Base-by-base conservation (phyloP, 2,113 vertebrate genomes). In the Lucifuga dentata region DNA sequence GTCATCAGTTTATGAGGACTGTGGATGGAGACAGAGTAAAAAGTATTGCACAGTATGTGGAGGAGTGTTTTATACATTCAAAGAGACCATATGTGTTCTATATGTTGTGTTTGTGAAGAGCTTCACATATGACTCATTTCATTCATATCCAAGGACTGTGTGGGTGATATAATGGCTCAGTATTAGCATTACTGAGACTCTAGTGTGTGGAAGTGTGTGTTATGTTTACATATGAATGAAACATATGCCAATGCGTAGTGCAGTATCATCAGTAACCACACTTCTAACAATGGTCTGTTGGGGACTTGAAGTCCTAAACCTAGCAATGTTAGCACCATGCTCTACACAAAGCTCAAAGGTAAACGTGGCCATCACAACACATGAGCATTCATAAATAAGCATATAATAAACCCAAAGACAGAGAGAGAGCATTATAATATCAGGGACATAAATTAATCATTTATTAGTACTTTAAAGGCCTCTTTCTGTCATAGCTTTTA, bases 81-180 rank as follows among this genome's bases (percentile, higher is more conserved):
- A 56, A 55, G 29, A 19, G 26, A 52, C 65, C 70, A 82, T 76
- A 73, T 73, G 64, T 85, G 51, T 24, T 66, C 40, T 52, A 21
- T 12, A n/a, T 48, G 49, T 11, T 35, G 38, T 73, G 50, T 80
- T 75, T 33, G 29, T 46, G 38, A 71, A 67, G 26, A 44, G 53
- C 12, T 4, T 69, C 68, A 78, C 81, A 73, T 58, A 52, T 81
- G 76, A 83, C 50, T 86, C 68, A 80, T 68, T 80, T 75, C 68
- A 76, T 87, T 81, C 76, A 69, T 62, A 63, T 83, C 58, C 45
- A 70, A 84, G 50, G 55, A 20, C 61, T 63, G 75, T 10, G 76
- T 89, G 70, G 83, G 84, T 8, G 41, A 48, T 38, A 61, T 58
- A 51, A 69, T 74, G 64, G 72, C 59, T 74, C 57, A 72, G 43